Evolutionary conservation across 1,140 invertebrate genomes (phyloP).

Genomic region (Tetranychus urticae): DNA sequence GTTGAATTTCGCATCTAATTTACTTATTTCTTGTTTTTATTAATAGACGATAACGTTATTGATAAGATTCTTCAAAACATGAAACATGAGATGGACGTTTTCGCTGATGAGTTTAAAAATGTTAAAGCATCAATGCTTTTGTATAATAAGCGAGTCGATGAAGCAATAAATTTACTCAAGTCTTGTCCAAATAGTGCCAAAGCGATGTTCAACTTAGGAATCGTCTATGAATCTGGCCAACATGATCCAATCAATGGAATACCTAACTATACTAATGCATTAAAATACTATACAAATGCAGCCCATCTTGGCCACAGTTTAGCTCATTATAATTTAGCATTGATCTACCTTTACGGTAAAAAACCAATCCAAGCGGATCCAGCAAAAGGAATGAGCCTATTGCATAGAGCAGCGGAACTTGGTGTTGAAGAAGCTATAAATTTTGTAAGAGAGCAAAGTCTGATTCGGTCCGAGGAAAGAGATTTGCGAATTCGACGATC

Average conservation of each 20-base stretch:
- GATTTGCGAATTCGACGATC: no score
- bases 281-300: conserved; percentile 14
- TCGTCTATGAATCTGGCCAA: conserved; percentile 2
- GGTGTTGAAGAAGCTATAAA: conserved; percentile 1
- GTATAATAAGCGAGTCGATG: background rate
- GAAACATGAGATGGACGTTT: background rate
- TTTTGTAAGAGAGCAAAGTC: background rate
- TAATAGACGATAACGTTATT: no score
- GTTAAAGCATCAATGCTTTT: background rate
- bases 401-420: background rate
- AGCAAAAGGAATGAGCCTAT: background rate
- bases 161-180: conserved; percentile 1
- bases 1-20: no score
- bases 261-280: conserved; percentile 14
- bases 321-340: conserved; percentile 17
- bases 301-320: conserved; percentile 15
- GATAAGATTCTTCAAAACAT: no score
- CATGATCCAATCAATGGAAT: background rate
- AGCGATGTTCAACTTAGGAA: conserved; percentile 7
- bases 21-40: no score
- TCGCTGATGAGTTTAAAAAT: conserved; percentile 4
- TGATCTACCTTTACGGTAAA: conserved; percentile 17
- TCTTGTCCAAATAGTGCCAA: background rate
- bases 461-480: no score
- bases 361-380: conserved; percentile 13